Base-by-base conservation (phyloP, 2,888 invertebrate genomes). In the Prosopocoilus inquinatus region DNA sequence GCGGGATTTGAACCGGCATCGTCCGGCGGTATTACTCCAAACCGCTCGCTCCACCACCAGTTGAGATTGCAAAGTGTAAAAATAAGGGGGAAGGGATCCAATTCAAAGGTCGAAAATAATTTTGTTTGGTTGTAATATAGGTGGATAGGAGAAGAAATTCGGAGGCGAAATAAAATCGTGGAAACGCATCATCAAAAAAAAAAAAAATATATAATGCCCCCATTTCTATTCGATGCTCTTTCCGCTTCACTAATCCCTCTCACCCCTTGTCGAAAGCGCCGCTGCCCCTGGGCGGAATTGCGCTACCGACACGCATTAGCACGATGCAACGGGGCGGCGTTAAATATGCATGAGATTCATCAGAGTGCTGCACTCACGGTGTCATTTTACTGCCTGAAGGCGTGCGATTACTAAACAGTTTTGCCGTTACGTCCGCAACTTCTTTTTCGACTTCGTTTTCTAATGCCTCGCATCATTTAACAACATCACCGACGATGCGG, bases 151-250 rank as follows among this genome's bases (percentile, higher is more conserved):
- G 3, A 3, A 16, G 16, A 16, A 16, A 28, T 28, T 28, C 20
- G 20, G 4, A 3, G 20, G 7, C 7, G 20, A 28, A 28, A 28
- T 28, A 28, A 28, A 28, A 28, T 28, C 7, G 20, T 5, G 20
- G 60, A 60, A 60, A 58, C 54, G 59, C 61, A 62, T 58, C 20
- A 7, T 28, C 63, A 55, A 53, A 55, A 60, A 54, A n/a, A n/a
- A n/a, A n/a, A n/a, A n/a, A n/a, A n/a, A n/a, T n/a, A n/a, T n/a
- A n/a, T 60, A 63, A 62, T 63, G 63, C 60, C 48, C 48, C 60
- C 58, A 62, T 64, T 64, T 64, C 62, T 62, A 64, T 64, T 61
- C 64, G 62, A 56, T 56, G 60, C 57, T 63, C 58, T 60, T 63
- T 57, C 60, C 60, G 58, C 56, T 61, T 61, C 47, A 47, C 57